A percentile compares a stretch with the other conserved stretches of the same genome.
phyloP scores from a whole-genome alignment of 1,140 invertebrate species.

The Tachypleus tridentatus region DNA sequence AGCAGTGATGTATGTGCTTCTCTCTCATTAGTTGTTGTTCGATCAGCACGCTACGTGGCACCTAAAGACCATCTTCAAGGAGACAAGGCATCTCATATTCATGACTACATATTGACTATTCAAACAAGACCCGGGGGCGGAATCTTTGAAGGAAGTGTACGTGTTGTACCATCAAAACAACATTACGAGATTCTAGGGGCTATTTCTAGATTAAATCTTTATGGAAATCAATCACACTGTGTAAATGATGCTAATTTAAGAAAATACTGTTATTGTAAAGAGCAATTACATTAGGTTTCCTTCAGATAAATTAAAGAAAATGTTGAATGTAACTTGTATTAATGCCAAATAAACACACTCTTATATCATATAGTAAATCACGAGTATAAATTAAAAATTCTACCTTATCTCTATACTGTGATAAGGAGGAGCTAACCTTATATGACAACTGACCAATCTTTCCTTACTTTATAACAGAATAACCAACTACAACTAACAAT shows the following conservation, averaged over 20 bases:
- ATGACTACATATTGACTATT: slow-evolving; percentile 51
- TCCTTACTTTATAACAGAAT: too few relatives aligned
- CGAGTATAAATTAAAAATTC: too few relatives aligned
- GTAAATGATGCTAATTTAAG: slow-evolving; percentile 57
- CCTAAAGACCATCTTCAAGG: slow-evolving; percentile 21
- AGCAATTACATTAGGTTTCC: too few relatives aligned
- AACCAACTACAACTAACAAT: too few relatives aligned
- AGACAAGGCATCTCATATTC: slow-evolving; percentile 2
- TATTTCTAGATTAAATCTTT: slow-evolving; percentile 64
- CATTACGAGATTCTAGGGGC: slow-evolving; percentile 35
- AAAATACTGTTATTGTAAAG: slow-evolving; percentile 39
- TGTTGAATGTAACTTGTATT: too few relatives aligned
- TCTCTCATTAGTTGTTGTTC: slow-evolving; percentile 3
- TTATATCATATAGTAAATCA: too few relatives aligned
- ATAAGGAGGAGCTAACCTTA: too few relatives aligned
- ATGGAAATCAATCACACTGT: slow-evolving; percentile 62
- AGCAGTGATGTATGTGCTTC: slow-evolving; percentile 5
- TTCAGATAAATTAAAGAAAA: too few relatives aligned
- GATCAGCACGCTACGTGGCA: slow-evolving; percentile 37
- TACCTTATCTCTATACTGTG: too few relatives aligned
- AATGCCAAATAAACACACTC: too few relatives aligned
- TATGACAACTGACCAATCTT: too few relatives aligned
- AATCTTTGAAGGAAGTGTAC: slow-evolving; percentile 58
- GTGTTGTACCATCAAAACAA: slow-evolving; percentile 27
- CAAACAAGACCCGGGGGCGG: slow-evolving; percentile 52